phyloP scores from a whole-genome alignment of 2,888 invertebrate genomes.

The Aricia artaxerxes region DNA sequence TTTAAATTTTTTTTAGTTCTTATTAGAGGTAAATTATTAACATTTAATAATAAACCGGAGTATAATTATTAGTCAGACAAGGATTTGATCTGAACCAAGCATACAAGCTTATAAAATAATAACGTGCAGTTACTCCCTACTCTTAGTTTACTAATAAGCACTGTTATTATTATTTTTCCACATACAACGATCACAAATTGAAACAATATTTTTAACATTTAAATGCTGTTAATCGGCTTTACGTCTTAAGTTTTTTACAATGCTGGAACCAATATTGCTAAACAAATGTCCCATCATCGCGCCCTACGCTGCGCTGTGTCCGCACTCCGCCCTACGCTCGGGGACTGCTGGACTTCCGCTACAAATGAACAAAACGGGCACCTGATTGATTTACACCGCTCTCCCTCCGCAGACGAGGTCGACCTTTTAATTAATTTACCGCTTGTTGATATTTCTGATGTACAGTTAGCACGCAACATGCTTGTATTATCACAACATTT shows the following conservation, averaged over 20 bases:
- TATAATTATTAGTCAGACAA: no score
- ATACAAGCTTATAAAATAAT: no score
- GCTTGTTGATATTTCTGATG: constrained; percentile 45
- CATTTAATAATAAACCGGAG: no score
- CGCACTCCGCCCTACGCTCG: constrained; percentile 31
- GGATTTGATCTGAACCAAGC: no score
- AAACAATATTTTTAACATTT: no score
- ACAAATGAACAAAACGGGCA: constrained; percentile 52
- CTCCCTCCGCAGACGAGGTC: constrained; percentile 49
- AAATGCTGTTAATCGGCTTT: no score
- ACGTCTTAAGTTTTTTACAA: neutral
- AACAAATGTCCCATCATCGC: neutral
- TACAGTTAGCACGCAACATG: neutral
- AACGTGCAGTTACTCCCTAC: no score
- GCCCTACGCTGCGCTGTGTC: constrained; percentile 22
- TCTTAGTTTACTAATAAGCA: no score
- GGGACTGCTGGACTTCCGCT: constrained; percentile 37
- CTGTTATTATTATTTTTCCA: no score
- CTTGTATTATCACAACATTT: neutral
- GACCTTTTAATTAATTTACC: constrained; percentile 60
- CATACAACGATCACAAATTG: no score
- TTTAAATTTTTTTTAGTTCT: no score
- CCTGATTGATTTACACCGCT: constrained; percentile 58
- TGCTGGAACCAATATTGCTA: neutral
- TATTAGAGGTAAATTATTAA: no score